These are phyloP conservation scores for Salvator merianae DNA, from an alignment of 2,113 vertebrate genomes.

Conservation along the genomic window DNA sequence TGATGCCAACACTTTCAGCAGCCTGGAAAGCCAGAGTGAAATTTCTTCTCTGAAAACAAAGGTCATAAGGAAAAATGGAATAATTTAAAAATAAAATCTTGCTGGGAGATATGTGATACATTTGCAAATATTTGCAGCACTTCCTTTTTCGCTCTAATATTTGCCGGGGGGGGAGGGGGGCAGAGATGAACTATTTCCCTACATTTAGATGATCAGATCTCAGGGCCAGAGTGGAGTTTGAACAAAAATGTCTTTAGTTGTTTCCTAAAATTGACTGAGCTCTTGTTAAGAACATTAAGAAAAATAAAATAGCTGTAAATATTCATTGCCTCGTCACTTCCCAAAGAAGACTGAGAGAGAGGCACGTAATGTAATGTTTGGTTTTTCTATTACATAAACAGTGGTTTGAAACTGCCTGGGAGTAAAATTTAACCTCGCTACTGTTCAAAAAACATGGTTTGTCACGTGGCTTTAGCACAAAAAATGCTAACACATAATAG, in stretches of 20 bases:
- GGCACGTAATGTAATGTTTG: no score
- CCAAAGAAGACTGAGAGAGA: neutral
- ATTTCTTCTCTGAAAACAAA: slow-evolving; percentile 86
- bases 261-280: no score
- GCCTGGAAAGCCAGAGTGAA: slow-evolving; percentile 97
- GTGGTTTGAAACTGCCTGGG: neutral
- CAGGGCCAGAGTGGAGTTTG: no score
- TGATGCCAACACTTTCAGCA: slow-evolving; percentile 97
- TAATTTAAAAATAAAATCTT: neutral
- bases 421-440: neutral
- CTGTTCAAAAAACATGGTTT: neutral
- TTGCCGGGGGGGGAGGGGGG: no score
- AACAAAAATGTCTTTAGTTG: no score
- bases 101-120: neutral
- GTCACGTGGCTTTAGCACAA: neutral
- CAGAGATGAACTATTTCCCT: neutral
- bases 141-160: neutral
- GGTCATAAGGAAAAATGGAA: neutral
- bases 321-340: no score
- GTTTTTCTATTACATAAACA: neutral
- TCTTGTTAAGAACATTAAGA: no score
- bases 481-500: neutral
- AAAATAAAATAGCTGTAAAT: no score
- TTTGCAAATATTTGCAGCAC: neutral
- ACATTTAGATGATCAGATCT: no score